Conservation (phyloP, 2,888 invertebrate genomes). For the Drosophila leonis region DNA sequence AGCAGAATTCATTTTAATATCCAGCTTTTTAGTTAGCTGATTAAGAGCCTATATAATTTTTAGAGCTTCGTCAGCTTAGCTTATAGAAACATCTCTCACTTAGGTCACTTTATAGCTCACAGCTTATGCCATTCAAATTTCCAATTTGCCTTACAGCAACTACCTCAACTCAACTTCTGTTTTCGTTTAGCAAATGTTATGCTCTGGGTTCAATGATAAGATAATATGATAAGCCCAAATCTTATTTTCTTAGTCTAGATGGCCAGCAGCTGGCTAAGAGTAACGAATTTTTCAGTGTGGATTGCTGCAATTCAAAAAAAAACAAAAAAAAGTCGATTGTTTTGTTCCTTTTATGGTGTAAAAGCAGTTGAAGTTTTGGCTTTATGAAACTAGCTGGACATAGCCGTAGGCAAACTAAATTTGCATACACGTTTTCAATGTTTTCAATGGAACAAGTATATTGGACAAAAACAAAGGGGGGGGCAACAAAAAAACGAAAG, state of each 20-base stretch:
- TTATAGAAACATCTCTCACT: not conserved
- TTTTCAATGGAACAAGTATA: slow-evolving; percentile 44
- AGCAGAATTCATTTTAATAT: not conserved
- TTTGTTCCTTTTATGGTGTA: not conserved
- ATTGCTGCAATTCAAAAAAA: slow-evolving; percentile 16
- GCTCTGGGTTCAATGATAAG: not conserved
- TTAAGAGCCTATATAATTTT: not conserved
- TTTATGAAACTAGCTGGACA: slow-evolving; percentile 25
- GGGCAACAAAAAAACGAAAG: not conserved
- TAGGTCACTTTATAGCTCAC: not conserved
- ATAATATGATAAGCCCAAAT: slow-evolving; percentile 1
- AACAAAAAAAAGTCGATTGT: not conserved
- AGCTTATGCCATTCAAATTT: not conserved
- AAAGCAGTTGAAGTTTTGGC: slow-evolving; percentile 42
- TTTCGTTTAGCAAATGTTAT: not conserved
- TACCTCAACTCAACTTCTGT: not conserved
- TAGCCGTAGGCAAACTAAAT: slow-evolving; percentile 44
- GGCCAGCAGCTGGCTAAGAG: slow-evolving; percentile 2
- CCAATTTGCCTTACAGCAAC: not conserved
- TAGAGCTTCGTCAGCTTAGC: not conserved
- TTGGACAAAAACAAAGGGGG: slow-evolving; percentile 11
- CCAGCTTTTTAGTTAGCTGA: not conserved
- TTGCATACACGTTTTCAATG: slow-evolving; percentile 61
- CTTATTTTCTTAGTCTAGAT: not conserved
- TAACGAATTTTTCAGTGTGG: not conserved